phyloP scores from a whole-genome alignment of 2,888 invertebrate genomes.

The Eurytoma adleriae region DNA sequence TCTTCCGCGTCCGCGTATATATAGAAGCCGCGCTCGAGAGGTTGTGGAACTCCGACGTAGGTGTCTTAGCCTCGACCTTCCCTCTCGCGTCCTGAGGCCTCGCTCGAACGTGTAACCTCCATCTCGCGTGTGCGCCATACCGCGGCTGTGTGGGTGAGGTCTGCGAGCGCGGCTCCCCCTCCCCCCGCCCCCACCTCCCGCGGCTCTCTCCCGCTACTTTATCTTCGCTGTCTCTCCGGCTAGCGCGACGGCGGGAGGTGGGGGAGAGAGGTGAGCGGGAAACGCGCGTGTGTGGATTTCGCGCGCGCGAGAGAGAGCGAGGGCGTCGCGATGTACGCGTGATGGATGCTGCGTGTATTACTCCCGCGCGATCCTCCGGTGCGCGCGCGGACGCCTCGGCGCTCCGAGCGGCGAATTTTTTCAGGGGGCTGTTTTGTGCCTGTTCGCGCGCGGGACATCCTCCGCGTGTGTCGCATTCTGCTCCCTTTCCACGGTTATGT shows the following conservation, averaged over 20 bases:
- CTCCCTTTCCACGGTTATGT: no score
- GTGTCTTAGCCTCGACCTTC: conserved; percentile 64
- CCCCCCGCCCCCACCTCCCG: no score
- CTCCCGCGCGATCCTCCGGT: not conserved
- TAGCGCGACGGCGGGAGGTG: not conserved
- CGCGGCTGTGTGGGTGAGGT: not conserved
- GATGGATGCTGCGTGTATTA: not conserved
- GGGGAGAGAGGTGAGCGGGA: not conserved
- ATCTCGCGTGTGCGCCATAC: not conserved
- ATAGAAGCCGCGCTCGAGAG: conserved; percentile 19
- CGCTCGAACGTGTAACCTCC: not conserved
- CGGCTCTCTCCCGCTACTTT: not conserved
- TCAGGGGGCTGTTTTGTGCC: no score
- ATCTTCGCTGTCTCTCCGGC: not conserved
- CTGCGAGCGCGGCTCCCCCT: not conserved
- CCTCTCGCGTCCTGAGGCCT: conserved; percentile 55
- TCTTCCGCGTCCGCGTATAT: conserved; percentile 33
- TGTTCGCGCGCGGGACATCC: no score
- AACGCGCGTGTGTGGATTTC: not conserved
- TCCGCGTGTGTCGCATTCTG: no score
- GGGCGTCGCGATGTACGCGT: not conserved
- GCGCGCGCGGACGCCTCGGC: no score
- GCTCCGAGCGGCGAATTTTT: no score
- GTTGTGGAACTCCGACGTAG: conserved; percentile 58
- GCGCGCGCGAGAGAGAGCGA: not conserved